Percentiles rank a stretch among this genome's conserved stretches.
phyloP scores from a whole-genome alignment of 1,140 invertebrate genomes.

The Megalopta genalis region DNA sequence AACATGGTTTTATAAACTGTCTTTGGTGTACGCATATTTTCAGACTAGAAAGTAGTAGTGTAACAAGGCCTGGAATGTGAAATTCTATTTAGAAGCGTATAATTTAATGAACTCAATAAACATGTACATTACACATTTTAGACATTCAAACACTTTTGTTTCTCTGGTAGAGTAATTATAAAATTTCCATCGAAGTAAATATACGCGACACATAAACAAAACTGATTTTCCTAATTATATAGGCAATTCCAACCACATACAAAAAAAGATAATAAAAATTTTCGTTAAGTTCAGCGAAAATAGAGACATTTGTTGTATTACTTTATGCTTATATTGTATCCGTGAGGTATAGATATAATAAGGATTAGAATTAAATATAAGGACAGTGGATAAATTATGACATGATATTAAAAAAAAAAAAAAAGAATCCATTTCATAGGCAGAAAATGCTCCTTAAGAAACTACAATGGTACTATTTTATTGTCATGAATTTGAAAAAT shows the following conservation, averaged over 20 bases:
- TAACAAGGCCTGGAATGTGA: constrained; percentile 30
- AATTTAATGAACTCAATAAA: constrained; percentile 34
- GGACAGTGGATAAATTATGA: constrained; percentile 1
- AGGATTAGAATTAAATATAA: constrained; percentile 2
- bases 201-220: background rate
- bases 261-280: constrained; percentile 15
- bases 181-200: background rate
- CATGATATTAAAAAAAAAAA: constrained; percentile 1
- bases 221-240: background rate
- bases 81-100: constrained; percentile 12
- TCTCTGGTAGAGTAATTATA: constrained; percentile 9
- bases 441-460: background rate
- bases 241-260: background rate
- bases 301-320: background rate
- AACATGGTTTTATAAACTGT: constrained; percentile 30
- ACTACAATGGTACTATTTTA: constrained; percentile 29
- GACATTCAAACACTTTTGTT: background rate
- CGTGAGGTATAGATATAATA: background rate
- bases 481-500: constrained; percentile 43
- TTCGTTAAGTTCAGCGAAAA: background rate
- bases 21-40: constrained; percentile 36
- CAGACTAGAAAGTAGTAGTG: constrained; percentile 26
- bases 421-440: constrained; percentile 2
- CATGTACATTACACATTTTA: constrained; percentile 25
- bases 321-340: background rate